Percentiles rank a stretch among this genome's conserved stretches.
Evolutionary conservation across 2,113 vertebrate genomes (phyloP).

Genomic region (Synodontis membranacea): DNA sequence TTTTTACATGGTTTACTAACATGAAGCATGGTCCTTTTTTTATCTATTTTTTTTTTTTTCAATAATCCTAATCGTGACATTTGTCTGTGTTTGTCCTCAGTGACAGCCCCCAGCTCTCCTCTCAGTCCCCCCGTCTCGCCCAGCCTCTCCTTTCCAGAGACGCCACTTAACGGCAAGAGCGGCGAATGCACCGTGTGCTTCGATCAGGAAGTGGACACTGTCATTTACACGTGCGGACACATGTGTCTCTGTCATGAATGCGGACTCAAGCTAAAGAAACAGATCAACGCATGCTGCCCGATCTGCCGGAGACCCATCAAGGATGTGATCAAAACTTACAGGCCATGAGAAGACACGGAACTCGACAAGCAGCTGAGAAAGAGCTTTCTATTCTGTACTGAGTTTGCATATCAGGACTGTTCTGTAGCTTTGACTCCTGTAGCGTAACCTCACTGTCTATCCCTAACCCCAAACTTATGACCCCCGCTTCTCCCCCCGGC

Average conservation of each 20-base stretch:
- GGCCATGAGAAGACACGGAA: slow-evolving; percentile 75
- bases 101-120: slow-evolving; percentile 96
- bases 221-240: slow-evolving; percentile 98
- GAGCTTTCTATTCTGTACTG: slow-evolving; percentile 42
- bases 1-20: not conserved
- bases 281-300: slow-evolving; percentile 92
- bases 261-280: slow-evolving; percentile 91
- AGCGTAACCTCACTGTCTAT: slow-evolving; percentile 24
- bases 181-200: slow-evolving; percentile 97
- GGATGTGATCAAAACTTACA: slow-evolving; percentile 97
- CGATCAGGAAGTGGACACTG: slow-evolving; percentile 94
- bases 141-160: slow-evolving; percentile 72
- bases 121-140: slow-evolving; percentile 90
- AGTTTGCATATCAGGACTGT: slow-evolving; percentile 40
- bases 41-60: not conserved
- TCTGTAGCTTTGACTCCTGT: slow-evolving; percentile 45
- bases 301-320: slow-evolving; percentile 97
- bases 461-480: not conserved
- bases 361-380: not conserved
- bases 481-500: not conserved
- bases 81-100: slow-evolving; percentile 62
- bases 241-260: slow-evolving; percentile 98
- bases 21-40: not conserved
- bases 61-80: not conserved
- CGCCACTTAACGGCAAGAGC: slow-evolving; percentile 79